Evolutionary conservation across 1,140 invertebrate genomes (phyloP), one percentile per base, ranked within the genome.

Genomic region (Drosophila pandora): DNA sequence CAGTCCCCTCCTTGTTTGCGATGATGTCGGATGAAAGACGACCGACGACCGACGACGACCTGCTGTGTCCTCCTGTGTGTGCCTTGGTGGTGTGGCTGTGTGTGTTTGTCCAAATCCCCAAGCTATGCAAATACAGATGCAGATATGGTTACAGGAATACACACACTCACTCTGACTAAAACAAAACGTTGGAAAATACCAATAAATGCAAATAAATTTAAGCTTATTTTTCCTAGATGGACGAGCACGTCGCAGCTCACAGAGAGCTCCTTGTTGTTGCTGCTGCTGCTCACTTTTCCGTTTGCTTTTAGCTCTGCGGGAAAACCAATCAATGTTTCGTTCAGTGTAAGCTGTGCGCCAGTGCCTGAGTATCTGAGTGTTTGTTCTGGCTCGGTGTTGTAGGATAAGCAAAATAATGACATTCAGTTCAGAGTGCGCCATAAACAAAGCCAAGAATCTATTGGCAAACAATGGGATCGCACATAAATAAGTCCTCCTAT

Each of bases 171-270:
- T 17, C 12, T 48, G 67, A n/a, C 32, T 49, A 60, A 68, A 61
- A 60, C 49, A 75, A 67, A 67, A 59, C 55, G 39, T 13, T 43
- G 57, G 58, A 72, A 77, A 70, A 63, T 63, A 49, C 75, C 73
- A 77, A 77, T 77, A 77, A 77, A 77, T 77, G 74, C 64, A 77
- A 77, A 77, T 77, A 77, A 77, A 77, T 78, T 68, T 78, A 54
- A 77, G 73, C 73, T 76, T 76, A 76, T 76, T 68, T 59, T 56
- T 52, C 28, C 12, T 67, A 67, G 62, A 69, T 76, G 56, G 56
- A 39, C 50, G 60, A 54, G 12, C 55, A 37, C 23, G 21, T 54
- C 37, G 9, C 32, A 32, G 32, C 8, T 13, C 23, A 12, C n/a
- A 62, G 21, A 62, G 21, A 50, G 25, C 23, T 37, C 17, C 49